Percentiles rank a stretch among this genome's conserved stretches.
These are phyloP conservation scores for Novumbra hubbsi DNA, from an alignment of 2,797 vertebrate species.

Conservation along the genomic window DNA sequence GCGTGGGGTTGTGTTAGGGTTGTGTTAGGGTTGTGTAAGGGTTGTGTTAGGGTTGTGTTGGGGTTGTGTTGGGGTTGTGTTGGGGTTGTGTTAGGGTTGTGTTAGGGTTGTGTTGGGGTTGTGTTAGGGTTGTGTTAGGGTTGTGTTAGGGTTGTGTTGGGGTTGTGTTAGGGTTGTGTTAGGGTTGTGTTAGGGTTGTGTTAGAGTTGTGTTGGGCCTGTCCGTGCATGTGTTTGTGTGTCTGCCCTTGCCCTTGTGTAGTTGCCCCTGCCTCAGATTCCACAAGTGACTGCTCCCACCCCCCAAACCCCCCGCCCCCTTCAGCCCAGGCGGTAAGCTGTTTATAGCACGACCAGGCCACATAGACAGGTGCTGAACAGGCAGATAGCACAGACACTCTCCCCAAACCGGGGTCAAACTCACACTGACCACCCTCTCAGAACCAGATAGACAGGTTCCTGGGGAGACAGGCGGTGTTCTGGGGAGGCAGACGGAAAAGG, in stretches of 20 bases:
- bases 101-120: conserved; percentile 14
- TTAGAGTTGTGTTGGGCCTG: conserved; percentile 13
- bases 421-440: conserved; percentile 3
- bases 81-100: conserved; percentile 13
- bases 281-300: conserved; percentile 27
- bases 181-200: conserved; percentile 13
- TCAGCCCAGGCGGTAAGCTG: conserved; percentile 24
- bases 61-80: neutral
- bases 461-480: no score
- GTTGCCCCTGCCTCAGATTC: conserved; percentile 37
- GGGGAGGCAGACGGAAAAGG: no score
- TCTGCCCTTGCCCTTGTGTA: conserved; percentile 45
- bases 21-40: conserved; percentile 8
- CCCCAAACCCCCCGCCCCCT: conserved; percentile 23
- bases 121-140: no score
- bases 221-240: conserved; percentile 17
- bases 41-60: conserved; percentile 17
- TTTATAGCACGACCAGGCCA: conserved; percentile 43
- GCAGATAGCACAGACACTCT: conserved; percentile 39
- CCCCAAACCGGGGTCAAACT: conserved; percentile 20
- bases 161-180: neutral
- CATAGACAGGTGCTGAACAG: conserved; percentile 55
- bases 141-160: no score
- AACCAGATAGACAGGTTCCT: neutral
- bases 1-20: conserved; percentile 10